Base-by-base conservation (phyloP, 2,888 invertebrate genomes). In the Abrostola tripartita region DNA sequence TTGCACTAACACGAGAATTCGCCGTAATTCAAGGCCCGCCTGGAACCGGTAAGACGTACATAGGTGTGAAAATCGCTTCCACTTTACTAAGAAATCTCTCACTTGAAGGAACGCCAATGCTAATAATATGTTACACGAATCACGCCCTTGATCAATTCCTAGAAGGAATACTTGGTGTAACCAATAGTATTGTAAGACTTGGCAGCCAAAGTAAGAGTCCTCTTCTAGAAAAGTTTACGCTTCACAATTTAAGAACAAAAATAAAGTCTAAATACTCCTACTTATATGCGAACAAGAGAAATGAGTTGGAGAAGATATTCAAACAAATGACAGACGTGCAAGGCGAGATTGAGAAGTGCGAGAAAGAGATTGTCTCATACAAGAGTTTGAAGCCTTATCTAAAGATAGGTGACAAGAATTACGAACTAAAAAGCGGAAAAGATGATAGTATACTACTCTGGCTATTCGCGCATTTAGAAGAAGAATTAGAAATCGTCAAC, bases 131-230 rank as follows among this genome's bases (percentile, higher is more conserved):
- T 81, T 97, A 96, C 85, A 98, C 98, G 7, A 98, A 98, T 91
- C 97, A 98, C 85, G 98, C 98, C 6, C 90, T 98, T 50, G 98
- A 98, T 91, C 98, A 98, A 85, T 98, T 98, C 85, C 88, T 98
- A 41, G 96, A 97, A 85, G 97, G 97, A 8, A 91, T 97, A 9
- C 81, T 96, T 0, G 81, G 88, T 37, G 89, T 95, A 4, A 97
- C 97, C 0, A 82, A 94, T 0, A 94, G 94, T 64, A 94, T 98
- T 63, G 92, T 97, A 1, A 94, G 97, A 63, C 92, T 98, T 60
- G 97, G 98, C 0, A 95, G 96, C 37, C 96, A 96, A 81, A 96
- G 96, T 5, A 96, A 96, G 79, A 95, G 95, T 82, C 92, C 95
- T 62, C 81, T 86, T 7, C 81, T 97, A 40, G 88, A 95, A 61